Base-by-base conservation (phyloP, 2,797 vertebrate species). In the Mus caroli region DNA sequence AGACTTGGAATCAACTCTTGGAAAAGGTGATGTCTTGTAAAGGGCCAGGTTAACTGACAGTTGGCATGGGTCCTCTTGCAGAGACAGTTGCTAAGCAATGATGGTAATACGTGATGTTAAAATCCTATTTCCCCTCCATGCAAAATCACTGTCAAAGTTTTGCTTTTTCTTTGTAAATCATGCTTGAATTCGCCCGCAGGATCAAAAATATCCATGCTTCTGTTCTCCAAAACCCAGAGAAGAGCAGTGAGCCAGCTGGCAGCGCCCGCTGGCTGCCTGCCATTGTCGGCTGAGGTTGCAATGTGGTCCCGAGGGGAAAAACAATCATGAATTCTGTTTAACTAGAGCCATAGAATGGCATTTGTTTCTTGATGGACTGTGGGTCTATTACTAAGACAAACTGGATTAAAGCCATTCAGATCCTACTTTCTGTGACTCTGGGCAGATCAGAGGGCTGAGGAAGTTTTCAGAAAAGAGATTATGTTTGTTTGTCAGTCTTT, bases 361-460 rank as follows among this genome's bases (percentile, higher is more conserved):
- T 97, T 98, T 97, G 96, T 95, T 97, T 97, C 97, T 97, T 96
- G 93, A 97, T 97, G 94, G 92, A 97, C 97, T 97, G 90, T 88
- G 95, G 92, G 93, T 97, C 92, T 97, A 97, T 97, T 97, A 97
- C 97, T 94, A 97, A 97, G 94, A 97, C 92, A 94, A 95, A 95
- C 94, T 96, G 90, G 90, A 96, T 94, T 85, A 97, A 97, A 97
- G 96, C 88, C 91, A 97, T 97, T 97, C 92, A 96, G 95, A 94
- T 95, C 64, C 94, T 93, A 96, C 95, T 97, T 94, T 98, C 90
- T 91, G 14, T 93, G 96, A 92, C 73, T 96, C 85, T 69, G 64
- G 56, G 69, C 95, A 88, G 88, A 97, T 96, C 88, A 95, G 79
- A 96, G 76, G 43, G 37, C 86, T 79, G 67, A 91, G 83, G 67